Evolutionary conservation across 2,113 vertebrate genomes (phyloP).

Genomic region (Morone saxatilis): DNA sequence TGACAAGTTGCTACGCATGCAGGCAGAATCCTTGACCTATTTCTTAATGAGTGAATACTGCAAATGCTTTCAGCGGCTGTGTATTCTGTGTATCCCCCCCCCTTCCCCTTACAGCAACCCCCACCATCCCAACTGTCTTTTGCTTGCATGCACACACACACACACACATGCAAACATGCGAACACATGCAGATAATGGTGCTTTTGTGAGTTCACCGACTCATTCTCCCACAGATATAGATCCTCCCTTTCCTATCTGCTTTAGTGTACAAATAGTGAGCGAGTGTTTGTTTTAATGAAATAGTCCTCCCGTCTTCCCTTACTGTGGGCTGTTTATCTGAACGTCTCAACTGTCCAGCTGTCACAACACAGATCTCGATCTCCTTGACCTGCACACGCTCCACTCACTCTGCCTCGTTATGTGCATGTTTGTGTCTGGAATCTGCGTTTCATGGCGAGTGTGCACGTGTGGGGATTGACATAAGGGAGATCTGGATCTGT

Average conservation of each 20-base stretch:
- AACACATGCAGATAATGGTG: slow-evolving; percentile 67
- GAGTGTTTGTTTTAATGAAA: slow-evolving; percentile 82
- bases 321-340: slow-evolving; percentile 79
- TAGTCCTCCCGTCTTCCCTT: slow-evolving; percentile 58
- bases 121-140: slow-evolving; percentile 70
- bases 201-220: slow-evolving; percentile 69
- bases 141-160: slow-evolving; percentile 36
- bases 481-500: slow-evolving; percentile 63
- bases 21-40: slow-evolving; percentile 88
- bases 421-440: slow-evolving; percentile 43
- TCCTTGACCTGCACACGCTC: slow-evolving; percentile 67
- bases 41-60: slow-evolving; percentile 86
- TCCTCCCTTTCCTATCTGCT: slow-evolving; percentile 58
- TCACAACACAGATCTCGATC: slow-evolving; percentile 84
- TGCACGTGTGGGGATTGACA: slow-evolving; percentile 34
- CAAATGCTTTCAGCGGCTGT: slow-evolving; percentile 73
- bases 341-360: slow-evolving; percentile 83
- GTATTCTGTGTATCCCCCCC: slow-evolving; percentile 50
- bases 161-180: slow-evolving; percentile 22
- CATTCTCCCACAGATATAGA: slow-evolving; percentile 53
- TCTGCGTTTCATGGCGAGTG: slow-evolving; percentile 22
- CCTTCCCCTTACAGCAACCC: slow-evolving; percentile 18
- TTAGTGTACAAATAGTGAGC: slow-evolving; percentile 60
- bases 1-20: slow-evolving; percentile 85
- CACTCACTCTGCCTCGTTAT: slow-evolving; percentile 51